A percentile compares a stretch with the other conserved stretches of the same genome.
phyloP scores from a whole-genome alignment of 2,888 invertebrate species.

The Eupithecia exiguata region DNA sequence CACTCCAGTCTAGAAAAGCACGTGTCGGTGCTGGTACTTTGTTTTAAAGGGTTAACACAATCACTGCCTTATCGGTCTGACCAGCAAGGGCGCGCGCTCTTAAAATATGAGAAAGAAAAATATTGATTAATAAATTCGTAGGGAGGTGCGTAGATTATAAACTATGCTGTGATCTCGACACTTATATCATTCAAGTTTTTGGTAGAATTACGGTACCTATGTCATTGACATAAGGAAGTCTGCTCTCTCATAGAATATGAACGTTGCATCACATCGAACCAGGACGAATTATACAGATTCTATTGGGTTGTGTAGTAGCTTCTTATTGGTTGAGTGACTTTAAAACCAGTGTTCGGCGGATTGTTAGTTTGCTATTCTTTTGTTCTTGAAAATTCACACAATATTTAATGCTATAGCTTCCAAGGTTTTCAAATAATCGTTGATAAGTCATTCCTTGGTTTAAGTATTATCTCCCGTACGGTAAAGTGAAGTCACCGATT shows the following conservation, averaged over 20 bases:
- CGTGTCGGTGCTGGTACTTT: neutral
- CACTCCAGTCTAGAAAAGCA: no score
- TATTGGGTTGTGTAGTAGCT: neutral
- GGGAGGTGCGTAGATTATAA: neutral
- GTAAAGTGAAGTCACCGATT: constrained; percentile 7
- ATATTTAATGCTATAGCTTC: neutral
- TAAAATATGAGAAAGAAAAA: neutral
- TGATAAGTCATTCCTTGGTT: neutral
- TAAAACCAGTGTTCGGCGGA: neutral
- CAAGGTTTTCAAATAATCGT: neutral
- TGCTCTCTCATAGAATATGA: neutral
- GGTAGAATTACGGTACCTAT: neutral
- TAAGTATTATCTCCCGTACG: neutral
- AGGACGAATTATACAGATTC: neutral
- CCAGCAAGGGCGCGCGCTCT: neutral
- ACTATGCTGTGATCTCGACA: neutral
- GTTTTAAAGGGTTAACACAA: neutral
- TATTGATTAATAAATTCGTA: neutral
- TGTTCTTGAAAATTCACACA: neutral
- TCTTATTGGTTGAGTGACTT: neutral
- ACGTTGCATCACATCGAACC: neutral
- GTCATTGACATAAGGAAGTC: no score
- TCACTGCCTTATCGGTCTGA: neutral
- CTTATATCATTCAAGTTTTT: neutral
- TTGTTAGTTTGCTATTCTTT: neutral